These are phyloP conservation scores for Patiria miniata DNA, from an alignment of 35 echinoderm and acorn worm species.

Conservation along the genomic window DNA sequence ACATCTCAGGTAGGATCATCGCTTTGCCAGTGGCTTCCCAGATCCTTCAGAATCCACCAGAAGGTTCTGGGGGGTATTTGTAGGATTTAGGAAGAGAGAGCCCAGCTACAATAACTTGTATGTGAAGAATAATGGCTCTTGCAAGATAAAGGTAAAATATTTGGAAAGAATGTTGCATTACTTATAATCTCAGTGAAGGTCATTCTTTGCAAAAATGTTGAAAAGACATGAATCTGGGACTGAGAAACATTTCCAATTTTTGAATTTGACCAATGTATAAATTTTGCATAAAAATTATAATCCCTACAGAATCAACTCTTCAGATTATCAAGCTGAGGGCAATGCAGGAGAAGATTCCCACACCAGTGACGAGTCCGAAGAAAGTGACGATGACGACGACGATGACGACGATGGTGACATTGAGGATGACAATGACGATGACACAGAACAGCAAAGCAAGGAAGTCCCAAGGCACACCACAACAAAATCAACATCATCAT, in stretches of 20 bases:
- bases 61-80: neutral
- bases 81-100: neutral
- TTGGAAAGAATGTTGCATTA: no score
- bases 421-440: slow-evolving; percentile 4
- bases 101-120: neutral
- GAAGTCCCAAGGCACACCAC: neutral
- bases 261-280: no score
- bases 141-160: no score
- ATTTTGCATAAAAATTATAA: neutral
- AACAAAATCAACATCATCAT: neutral
- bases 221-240: no score
- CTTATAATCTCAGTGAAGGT: no score
- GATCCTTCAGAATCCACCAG: no score
- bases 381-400: slow-evolving; percentile 4
- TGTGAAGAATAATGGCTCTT: no score
- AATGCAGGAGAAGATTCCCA: slow-evolving; percentile 28
- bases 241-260: no score
- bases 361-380: slow-evolving; percentile 28
- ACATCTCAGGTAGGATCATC: slow-evolving; percentile 21
- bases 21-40: no score
- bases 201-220: no score
- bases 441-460: neutral
- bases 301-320: neutral
- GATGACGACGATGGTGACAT: slow-evolving; percentile 1
- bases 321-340: neutral